Evolutionary conservation across 1,140 invertebrate species (phyloP).

Genomic region (Trachymyrmex septentrionalis): DNA sequence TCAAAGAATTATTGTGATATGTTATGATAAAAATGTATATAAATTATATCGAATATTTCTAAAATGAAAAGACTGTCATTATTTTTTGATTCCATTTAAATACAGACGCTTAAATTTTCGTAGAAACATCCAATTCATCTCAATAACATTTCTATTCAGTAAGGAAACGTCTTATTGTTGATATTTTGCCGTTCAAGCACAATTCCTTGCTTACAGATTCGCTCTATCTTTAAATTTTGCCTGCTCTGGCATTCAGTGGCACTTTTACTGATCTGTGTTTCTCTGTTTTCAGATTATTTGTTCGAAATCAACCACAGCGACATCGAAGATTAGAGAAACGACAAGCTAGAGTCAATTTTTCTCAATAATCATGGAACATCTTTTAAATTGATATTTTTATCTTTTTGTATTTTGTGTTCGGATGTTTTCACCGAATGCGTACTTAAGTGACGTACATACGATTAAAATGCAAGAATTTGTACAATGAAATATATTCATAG

Average conservation of each 20-base stretch:
- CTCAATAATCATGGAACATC: neutral
- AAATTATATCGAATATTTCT: conserved; percentile 51
- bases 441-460: neutral
- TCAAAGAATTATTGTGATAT: conserved; percentile 57
- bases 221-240: neutral
- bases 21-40: conserved; percentile 42
- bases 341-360: neutral
- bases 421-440: neutral
- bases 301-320: conserved; percentile 1
- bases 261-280: conserved; percentile 11
- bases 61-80: neutral
- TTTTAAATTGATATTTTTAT: neutral
- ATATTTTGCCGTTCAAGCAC: neutral
- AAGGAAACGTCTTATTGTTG: neutral
- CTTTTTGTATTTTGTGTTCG: neutral
- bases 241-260: neutral
- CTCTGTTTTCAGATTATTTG: conserved; percentile 53
- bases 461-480: conserved; percentile 14
- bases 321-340: neutral
- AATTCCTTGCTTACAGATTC: neutral
- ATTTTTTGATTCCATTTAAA: neutral
- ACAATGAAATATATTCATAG: neutral
- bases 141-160: neutral
- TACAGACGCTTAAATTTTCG: neutral
- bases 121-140: neutral